phyloP scores from a whole-genome alignment of 1,140 invertebrate species.

The Cyclina sinensis region DNA sequence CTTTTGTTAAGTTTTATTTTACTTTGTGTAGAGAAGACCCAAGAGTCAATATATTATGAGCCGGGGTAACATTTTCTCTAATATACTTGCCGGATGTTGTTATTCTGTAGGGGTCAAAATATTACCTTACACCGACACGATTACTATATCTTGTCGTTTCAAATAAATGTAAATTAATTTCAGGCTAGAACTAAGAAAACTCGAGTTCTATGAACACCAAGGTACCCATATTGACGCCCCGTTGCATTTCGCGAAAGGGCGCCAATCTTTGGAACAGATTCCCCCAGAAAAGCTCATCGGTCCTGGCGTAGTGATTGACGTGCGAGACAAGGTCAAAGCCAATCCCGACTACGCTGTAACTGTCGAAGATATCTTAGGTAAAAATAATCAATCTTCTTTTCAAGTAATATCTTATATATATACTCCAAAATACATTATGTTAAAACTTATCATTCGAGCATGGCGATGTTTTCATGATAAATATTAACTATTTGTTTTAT shows the following conservation, averaged over 20 bases:
- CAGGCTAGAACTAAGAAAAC: not conserved
- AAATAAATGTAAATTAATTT: not conserved
- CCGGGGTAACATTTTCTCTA: no score
- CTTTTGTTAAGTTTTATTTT: no score
- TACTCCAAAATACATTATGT: no score
- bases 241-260: constrained; percentile 88
- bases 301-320: constrained; percentile 87
- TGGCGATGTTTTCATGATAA: no score
- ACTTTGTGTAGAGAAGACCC: no score
- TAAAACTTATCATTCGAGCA: no score
- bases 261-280: constrained; percentile 89
- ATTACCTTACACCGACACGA: no score
- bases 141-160: not conserved
- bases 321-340: constrained; percentile 85
- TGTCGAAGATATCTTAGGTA: constrained; percentile 82
- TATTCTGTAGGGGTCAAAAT: no score
- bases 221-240: constrained; percentile 91
- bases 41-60: not conserved
- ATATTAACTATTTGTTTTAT: no score
- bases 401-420: no score
- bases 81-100: no score
- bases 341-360: constrained; percentile 77
- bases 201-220: constrained; percentile 87
- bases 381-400: no score
- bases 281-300: constrained; percentile 89